Evolutionary conservation across 2,888 invertebrate species (phyloP).

Genomic region (Conistra vaccinii): DNA sequence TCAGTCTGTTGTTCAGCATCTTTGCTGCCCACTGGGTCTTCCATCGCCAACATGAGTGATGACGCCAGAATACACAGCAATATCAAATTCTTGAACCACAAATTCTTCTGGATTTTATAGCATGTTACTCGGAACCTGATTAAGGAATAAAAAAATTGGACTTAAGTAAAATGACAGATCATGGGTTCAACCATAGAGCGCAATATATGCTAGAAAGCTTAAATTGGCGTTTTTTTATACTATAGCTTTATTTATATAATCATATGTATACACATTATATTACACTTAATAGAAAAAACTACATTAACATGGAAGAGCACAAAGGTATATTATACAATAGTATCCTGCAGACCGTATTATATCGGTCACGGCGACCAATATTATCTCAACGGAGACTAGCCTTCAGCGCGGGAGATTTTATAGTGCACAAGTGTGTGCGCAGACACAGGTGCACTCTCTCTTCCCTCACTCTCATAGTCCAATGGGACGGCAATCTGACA

Average conservation of each 20-base stretch:
- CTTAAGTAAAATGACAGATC: neutral
- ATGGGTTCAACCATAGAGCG: neutral
- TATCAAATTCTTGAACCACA: conserved; percentile 98
- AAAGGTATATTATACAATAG: too few species aligned
- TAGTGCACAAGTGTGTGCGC: too few species aligned
- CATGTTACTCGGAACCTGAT: conserved; percentile 97
- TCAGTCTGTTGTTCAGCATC: conserved; percentile 76
- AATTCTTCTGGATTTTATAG: conserved; percentile 98
- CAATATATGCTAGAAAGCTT: neutral
- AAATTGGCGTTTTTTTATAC: neutral
- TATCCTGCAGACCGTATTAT: too few species aligned
- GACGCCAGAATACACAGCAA: conserved; percentile 99
- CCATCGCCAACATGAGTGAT: conserved; percentile 99
- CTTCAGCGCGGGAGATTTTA: too few species aligned
- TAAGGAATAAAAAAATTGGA: neutral
- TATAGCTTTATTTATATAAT: neutral
- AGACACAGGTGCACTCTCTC: too few species aligned
- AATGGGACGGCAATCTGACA: too few species aligned
- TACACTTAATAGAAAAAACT: too few species aligned
- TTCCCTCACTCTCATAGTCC: too few species aligned
- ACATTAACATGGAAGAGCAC: too few species aligned
- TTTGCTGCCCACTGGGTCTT: conserved; percentile 95
- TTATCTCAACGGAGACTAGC: too few species aligned
- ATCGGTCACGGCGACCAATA: too few species aligned
- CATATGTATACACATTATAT: neutral